A percentile compares a stretch with the other conserved stretches of the same genome.
phyloP scores from a whole-genome alignment of 2,888 invertebrate genomes.

The Nowickia ferox region DNA sequence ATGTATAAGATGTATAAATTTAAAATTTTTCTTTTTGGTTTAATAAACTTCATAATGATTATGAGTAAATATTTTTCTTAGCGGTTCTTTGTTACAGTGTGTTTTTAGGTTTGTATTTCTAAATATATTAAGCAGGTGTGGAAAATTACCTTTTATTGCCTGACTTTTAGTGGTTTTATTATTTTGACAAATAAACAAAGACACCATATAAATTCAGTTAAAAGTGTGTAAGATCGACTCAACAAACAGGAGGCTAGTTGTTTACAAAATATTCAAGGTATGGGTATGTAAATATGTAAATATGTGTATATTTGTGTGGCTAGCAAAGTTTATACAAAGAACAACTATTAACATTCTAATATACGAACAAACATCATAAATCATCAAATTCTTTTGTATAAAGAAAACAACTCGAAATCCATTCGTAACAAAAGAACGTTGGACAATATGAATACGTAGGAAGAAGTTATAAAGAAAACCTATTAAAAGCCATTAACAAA shows the following conservation, averaged over 20 bases:
- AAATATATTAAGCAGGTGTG: slow-evolving; percentile 78
- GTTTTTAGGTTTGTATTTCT: not conserved
- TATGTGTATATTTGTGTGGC: slow-evolving; percentile 10
- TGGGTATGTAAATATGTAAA: not conserved
- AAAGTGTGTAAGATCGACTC: slow-evolving; percentile 15
- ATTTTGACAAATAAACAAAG: slow-evolving; percentile 68
- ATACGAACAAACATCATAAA: slow-evolving; percentile 52
- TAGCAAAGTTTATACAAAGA: not conserved
- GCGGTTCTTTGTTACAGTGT: not conserved
- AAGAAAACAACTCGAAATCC: slow-evolving; percentile 1
- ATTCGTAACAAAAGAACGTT: slow-evolving; percentile 14
- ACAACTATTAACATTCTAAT: slow-evolving; percentile 20
- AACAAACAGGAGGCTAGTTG: not conserved
- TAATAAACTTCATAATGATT: slow-evolving; percentile 6
- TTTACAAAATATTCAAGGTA: too few species aligned
- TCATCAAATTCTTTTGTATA: slow-evolving; percentile 43
- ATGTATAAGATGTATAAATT: too few species aligned
- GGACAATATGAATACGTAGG: not conserved
- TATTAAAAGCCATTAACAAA: slow-evolving; percentile 38
- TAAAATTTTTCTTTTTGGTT: slow-evolving; percentile 22
- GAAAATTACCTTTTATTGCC: slow-evolving; percentile 80
- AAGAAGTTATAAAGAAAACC: slow-evolving; percentile 31
- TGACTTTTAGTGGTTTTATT: slow-evolving; percentile 78
- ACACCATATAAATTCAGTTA: slow-evolving; percentile 52
- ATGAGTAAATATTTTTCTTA: slow-evolving; percentile 49